A percentile compares a stretch with the other conserved stretches of the same genome.
Evolutionary conservation across 1,140 invertebrate species (phyloP).

Genomic region (Magallana ariakensis): DNA sequence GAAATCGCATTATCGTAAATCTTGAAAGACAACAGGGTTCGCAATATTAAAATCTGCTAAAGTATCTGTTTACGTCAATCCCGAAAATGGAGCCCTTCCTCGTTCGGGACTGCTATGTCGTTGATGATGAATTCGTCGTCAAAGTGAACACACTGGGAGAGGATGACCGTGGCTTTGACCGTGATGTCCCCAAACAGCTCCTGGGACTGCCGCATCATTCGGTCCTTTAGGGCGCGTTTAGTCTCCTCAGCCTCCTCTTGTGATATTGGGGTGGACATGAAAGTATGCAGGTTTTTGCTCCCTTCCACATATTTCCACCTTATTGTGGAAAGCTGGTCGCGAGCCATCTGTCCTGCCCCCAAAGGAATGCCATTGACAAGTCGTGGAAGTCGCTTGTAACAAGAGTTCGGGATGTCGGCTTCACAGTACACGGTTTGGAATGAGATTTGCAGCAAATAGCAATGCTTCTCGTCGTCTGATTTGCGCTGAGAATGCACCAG

Average conservation of each 20-base stretch:
- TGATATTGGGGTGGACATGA: slow-evolving; percentile 68
- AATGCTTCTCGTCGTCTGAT: slow-evolving; percentile 63
- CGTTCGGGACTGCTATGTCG: slow-evolving; percentile 68
- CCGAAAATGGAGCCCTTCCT: slow-evolving; percentile 71
- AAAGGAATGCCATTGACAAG: slow-evolving; percentile 73
- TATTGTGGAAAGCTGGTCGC: slow-evolving; percentile 63
- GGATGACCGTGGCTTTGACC: slow-evolving; percentile 66
- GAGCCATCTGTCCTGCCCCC: slow-evolving; percentile 68
- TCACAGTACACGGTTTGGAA: slow-evolving; percentile 68
- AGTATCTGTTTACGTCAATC: slow-evolving; percentile 60
- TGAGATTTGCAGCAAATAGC: slow-evolving; percentile 70
- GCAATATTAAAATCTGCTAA: slow-evolving; percentile 4
- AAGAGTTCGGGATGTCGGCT: slow-evolving; percentile 63
- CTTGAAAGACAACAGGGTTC: slow-evolving; percentile 35
- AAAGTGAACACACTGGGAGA: slow-evolving; percentile 70
- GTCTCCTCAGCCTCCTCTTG: slow-evolving; percentile 70
- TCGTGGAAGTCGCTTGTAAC: slow-evolving; percentile 68
- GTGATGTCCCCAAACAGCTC: slow-evolving; percentile 72
- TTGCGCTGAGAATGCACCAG: slow-evolving; percentile 62
- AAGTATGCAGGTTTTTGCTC: slow-evolving; percentile 60
- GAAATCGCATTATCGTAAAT: slow-evolving; percentile 23
- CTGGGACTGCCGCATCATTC: slow-evolving; percentile 65
- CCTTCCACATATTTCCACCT: slow-evolving; percentile 72
- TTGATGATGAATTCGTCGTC: slow-evolving; percentile 73
- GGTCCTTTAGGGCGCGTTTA: slow-evolving; percentile 63